Base-by-base conservation (phyloP, 1,140 invertebrate species). In the Zaprionus davidi region DNA sequence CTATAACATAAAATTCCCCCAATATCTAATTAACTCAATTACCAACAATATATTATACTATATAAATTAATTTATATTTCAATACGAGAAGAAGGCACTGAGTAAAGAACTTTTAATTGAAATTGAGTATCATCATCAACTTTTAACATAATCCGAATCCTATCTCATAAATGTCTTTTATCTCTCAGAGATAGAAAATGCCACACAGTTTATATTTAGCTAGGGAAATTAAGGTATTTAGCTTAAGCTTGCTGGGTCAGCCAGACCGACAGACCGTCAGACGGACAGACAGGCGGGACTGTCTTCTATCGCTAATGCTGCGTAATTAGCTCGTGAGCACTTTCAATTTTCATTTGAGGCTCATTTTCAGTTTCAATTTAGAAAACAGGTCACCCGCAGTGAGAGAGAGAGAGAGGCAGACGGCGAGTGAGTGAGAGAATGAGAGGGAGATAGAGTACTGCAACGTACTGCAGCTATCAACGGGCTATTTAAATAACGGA, bases 131-230 rank as follows among this genome's bases (percentile, higher is more conserved):
- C 3, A 12, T 36, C n/a, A 4, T 13, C 0, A 36, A 12, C 12
- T 36, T 36, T 36, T 12, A 11, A 34, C 2, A 13, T 36, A 11
- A 36, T 36, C 9, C 34, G 12, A 11, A 13, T 13, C 12, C 34
- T 53, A 53, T 22, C 53, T 20, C 46, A 28, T 11, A 46, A 65
- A 34, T 26, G n/a, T 36, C 15, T 58, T n/a, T 26, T 56, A n/a
- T 56, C 26, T 56, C 15, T 11, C 6, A 5, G 17, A 6, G 34
- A 56, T 26, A 6, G 82, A 63, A 71, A 83, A 84, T 81, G 78
- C 72, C 82, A 84, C 82, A 85, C 11, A 53, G 65, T 75, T 51
- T 82, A 84, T 85, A 71, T 81, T 78, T 85, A 86, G 72, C 78
- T 67, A 15, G 44, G 56, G 38, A 44, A 49, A 49, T 22, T 51